phyloP scores from a whole-genome alignment of 2,797 vertebrate species.

The Columba guinea region DNA sequence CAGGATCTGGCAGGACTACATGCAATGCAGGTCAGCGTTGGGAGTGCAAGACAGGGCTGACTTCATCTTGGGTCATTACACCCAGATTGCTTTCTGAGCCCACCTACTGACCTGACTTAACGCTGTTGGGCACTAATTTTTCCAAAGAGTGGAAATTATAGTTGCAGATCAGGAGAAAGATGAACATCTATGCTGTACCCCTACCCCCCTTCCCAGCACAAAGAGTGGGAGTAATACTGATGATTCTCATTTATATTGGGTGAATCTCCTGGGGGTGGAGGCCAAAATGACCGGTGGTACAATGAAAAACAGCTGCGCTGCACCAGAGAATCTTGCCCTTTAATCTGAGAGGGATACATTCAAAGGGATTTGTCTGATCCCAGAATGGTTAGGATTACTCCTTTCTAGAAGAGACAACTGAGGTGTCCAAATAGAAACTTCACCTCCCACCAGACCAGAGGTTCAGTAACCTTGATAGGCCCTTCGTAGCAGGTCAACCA shows the following conservation, averaged over 20 bases:
- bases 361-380: conserved; percentile 48
- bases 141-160: background rate
- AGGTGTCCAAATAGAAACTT: conserved; percentile 35
- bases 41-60: background rate
- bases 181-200: background rate
- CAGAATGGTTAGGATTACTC: conserved; percentile 21
- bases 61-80: background rate
- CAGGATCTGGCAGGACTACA: background rate
- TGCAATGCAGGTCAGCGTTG: background rate
- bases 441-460: background rate
- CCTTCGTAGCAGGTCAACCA: background rate
- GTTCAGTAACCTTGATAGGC: background rate
- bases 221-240: conserved; percentile 30
- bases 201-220: background rate
- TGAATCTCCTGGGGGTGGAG: conserved; percentile 48
- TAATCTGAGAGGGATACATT: conserved; percentile 33
- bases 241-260: background rate
- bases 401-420: conserved; percentile 36
- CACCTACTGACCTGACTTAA: background rate
- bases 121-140: background rate
- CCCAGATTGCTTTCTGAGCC: background rate
- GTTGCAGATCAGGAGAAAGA: background rate
- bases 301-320: conserved; percentile 22
- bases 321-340: conserved; percentile 31
- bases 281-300: background rate